These are phyloP conservation scores for Perizoma flavofasciatum DNA, from an alignment of 2,888 invertebrate genomes.

Conservation along the genomic window DNA sequence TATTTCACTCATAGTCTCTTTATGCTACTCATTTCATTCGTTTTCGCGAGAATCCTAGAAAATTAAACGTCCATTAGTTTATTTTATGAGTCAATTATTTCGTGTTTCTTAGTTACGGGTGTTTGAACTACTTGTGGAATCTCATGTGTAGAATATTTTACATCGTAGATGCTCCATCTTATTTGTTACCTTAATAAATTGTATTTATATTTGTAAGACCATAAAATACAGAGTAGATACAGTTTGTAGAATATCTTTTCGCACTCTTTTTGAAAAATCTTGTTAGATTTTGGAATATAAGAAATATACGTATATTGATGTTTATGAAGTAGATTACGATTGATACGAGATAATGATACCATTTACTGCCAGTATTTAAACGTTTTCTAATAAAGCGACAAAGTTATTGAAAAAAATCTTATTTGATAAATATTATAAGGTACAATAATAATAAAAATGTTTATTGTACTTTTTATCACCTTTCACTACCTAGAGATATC, in stretches of 20 bases:
- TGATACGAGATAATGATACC: constrained; percentile 17
- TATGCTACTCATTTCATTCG: constrained; percentile 55
- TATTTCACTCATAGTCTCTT: constrained; percentile 49
- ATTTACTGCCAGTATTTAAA: constrained; percentile 39
- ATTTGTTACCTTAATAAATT: constrained; percentile 13
- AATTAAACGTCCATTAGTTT: constrained; percentile 50
- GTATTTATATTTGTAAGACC: too few relatives aligned
- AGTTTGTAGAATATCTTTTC: constrained; percentile 7
- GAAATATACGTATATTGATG: constrained; percentile 15
- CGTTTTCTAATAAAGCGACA: constrained; percentile 22
- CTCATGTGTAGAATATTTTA: constrained; percentile 2
- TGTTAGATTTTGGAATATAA: constrained; percentile 14
- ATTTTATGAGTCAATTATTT: constrained; percentile 45
- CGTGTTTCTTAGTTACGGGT: constrained; percentile 24
- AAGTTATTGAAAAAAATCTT: constrained; percentile 17
- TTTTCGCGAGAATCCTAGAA: constrained; percentile 62
- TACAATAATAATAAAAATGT: constrained; percentile 1
- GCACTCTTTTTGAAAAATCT: constrained; percentile 12
- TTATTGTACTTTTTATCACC: constrained; percentile 4
- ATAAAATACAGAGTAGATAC: not conserved
- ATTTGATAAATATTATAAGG: constrained; percentile 11
- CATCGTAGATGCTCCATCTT: not conserved
- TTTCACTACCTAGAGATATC: constrained; percentile 1
- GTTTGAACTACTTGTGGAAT: constrained; percentile 16
- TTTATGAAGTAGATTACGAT: constrained; percentile 17